Evolutionary conservation across 2,797 vertebrate species (phyloP).

Genomic region (Enteromius treurensis): DNA sequence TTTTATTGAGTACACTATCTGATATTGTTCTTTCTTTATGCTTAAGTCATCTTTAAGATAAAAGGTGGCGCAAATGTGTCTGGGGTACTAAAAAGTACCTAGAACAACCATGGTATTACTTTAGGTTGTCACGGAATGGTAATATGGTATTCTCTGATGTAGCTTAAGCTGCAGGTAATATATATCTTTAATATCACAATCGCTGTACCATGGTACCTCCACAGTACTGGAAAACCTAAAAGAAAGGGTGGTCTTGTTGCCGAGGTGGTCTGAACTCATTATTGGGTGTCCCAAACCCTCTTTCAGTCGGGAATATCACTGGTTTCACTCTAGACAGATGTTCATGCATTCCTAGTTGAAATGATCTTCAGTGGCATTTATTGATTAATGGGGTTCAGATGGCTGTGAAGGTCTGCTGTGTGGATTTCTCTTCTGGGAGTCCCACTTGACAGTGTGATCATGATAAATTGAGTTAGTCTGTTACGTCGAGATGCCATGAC

Average conservation of each 20-base stretch:
- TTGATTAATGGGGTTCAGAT: constrained; percentile 44
- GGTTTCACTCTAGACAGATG: constrained; percentile 23
- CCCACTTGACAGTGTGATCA: constrained; percentile 16
- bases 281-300: neutral
- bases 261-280: neutral
- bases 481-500: neutral
- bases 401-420: constrained; percentile 14
- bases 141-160: neutral
- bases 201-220: neutral
- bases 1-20: neutral
- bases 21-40: no score
- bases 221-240: neutral
- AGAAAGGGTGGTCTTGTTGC: neutral
- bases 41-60: no score
- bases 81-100: neutral
- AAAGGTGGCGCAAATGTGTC: no score
- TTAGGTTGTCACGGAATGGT: neutral
- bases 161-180: neutral
- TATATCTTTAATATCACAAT: neutral
- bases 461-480: constrained; percentile 36
- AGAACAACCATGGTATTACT: neutral
- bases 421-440: constrained; percentile 32
- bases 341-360: constrained; percentile 16
- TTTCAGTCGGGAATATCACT: neutral
- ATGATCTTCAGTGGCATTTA: constrained; percentile 31